Evolutionary conservation across 53 echinoderm and acorn worm species (phyloP).

Genomic region (Henricia sp.): DNA sequence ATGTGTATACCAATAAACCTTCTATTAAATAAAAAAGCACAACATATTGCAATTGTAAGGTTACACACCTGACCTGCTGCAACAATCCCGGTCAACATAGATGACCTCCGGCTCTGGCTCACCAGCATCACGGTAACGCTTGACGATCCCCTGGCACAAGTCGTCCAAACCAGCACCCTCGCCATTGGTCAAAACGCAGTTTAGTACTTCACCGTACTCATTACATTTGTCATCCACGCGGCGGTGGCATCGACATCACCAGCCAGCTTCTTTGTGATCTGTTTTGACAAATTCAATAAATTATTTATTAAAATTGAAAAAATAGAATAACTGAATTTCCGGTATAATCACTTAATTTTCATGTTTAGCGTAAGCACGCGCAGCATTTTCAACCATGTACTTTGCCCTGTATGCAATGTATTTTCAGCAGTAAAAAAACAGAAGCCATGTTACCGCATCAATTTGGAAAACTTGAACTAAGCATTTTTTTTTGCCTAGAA

Average conservation of each 20-base stretch:
- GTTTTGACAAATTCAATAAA: too few species aligned
- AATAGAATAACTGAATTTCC: too few species aligned
- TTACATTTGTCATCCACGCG: constrained; percentile 51
- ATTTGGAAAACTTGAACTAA: too few species aligned
- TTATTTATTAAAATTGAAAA: too few species aligned
- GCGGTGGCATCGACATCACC: constrained; percentile 39
- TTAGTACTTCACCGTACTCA: constrained; percentile 21
- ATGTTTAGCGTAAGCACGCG: too few species aligned
- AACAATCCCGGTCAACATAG: constrained; percentile 52
- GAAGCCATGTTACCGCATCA: too few species aligned
- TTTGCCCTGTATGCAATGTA: too few species aligned
- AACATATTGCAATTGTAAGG: not conserved
- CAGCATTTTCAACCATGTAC: too few species aligned
- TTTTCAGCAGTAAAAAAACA: too few species aligned
- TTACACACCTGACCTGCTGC: constrained; percentile 33
- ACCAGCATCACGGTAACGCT: constrained; percentile 54
- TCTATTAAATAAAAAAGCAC: not conserved
- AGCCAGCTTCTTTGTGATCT: constrained; percentile 48
- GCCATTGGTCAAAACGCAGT: constrained; percentile 1
- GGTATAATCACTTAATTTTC: too few species aligned
- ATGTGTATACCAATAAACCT: too few species aligned
- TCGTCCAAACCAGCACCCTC: constrained; percentile 7
- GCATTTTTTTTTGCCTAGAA: too few species aligned
- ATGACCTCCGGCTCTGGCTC: constrained; percentile 46
- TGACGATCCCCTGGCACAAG: constrained; percentile 62